Evolutionary conservation across 2,888 invertebrate genomes (phyloP).

Genomic region (Phalera bucephala): DNA sequence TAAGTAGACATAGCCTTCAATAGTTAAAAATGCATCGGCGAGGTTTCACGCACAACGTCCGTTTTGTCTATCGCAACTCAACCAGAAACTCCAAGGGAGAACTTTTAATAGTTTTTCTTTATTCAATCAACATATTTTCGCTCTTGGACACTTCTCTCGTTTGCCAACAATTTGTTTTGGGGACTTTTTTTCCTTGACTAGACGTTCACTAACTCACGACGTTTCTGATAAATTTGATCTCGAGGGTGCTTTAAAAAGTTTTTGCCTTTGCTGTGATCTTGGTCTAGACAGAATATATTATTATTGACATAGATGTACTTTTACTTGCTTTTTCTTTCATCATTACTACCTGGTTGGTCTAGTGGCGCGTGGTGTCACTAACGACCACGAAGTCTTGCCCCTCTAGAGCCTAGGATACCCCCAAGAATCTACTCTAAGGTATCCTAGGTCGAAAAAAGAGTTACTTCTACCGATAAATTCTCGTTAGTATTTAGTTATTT

Average conservation of each 20-base stretch:
- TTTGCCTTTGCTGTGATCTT: constrained; percentile 46
- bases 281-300: constrained; percentile 63
- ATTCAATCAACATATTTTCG: constrained; percentile 82
- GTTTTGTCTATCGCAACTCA: constrained; percentile 61
- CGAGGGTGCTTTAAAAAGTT: constrained; percentile 63
- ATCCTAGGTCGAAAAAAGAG: too few relatives aligned
- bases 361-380: too few relatives aligned
- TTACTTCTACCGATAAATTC: too few relatives aligned
- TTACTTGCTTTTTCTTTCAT: too few relatives aligned
- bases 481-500: too few relatives aligned
- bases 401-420: too few relatives aligned
- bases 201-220: constrained; percentile 55
- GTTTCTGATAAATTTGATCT: constrained; percentile 68
- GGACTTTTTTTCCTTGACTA: constrained; percentile 62
- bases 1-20: too few relatives aligned
- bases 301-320: constrained; percentile 32
- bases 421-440: too few relatives aligned
- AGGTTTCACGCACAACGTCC: constrained; percentile 53
- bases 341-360: too few relatives aligned
- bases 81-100: constrained; percentile 63
- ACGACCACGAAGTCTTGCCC: too few relatives aligned
- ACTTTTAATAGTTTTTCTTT: constrained; percentile 82
- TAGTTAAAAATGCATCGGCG: constrained; percentile 30
- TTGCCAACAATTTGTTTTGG: constrained; percentile 79
- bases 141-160: constrained; percentile 76